Conservation (phyloP, 1,140 invertebrate genomes). For the Varroa destructor region DNA sequence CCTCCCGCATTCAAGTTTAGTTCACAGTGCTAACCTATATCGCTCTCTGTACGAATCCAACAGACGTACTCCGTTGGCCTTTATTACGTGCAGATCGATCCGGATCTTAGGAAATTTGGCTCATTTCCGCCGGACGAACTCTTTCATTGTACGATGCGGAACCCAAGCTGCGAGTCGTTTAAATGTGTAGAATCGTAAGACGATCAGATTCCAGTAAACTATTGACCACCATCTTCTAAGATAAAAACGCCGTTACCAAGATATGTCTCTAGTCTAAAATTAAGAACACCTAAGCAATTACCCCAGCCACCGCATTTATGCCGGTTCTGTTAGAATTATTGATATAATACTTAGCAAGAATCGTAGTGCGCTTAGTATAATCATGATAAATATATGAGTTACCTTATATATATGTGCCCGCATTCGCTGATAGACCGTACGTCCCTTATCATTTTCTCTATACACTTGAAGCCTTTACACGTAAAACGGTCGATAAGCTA, state of each 20-base stretch:
- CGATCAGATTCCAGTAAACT: neutral
- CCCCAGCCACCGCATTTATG: no score
- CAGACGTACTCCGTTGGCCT: conserved; percentile 20
- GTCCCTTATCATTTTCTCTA: no score
- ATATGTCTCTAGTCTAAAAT: neutral
- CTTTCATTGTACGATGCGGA: neutral
- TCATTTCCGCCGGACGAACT: neutral
- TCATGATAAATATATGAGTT: no score
- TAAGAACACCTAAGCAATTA: no score
- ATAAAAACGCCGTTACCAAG: neutral
- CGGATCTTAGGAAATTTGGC: conserved; percentile 19
- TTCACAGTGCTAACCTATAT: neutral
- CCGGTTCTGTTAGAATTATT: no score
- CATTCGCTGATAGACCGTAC: no score
- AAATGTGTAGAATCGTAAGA: conserved; percentile 8
- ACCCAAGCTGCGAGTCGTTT: neutral
- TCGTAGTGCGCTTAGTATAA: no score
- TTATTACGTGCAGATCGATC: conserved; percentile 9
- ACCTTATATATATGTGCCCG: no score
- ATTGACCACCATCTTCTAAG: neutral
- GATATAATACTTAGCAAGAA: no score
- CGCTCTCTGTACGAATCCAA: neutral
- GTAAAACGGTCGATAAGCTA: no score
- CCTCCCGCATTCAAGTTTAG: no score
- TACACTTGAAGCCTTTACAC: no score